Base-by-base conservation (phyloP, 2,888 invertebrate genomes). In the Thymelicus sylvestris region DNA sequence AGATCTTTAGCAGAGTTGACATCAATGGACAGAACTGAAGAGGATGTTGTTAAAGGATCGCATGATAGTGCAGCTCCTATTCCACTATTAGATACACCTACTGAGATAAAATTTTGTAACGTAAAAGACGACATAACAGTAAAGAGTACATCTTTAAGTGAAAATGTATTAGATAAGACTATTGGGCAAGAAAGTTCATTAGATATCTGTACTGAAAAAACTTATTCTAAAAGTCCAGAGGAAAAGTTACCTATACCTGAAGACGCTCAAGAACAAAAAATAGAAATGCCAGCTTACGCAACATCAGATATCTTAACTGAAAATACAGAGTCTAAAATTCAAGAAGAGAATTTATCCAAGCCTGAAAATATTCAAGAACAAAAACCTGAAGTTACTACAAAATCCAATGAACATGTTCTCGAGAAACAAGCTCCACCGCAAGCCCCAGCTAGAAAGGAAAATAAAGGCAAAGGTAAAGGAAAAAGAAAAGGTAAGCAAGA, bases 1-100 rank as follows among this genome's bases (percentile, higher is more conserved):
- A 86, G 84, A 73, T 92, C 93, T 24, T 80, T 93, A 73, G 92
- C 92, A 44, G 93, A 90, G 75, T 79, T 93, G 2, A 87, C 88
- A 6, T 80, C 86, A 13, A 82, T 90, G 59, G 91, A 93, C 77
- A 88, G 86, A 76, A 80, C 74, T 66, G 89, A 91, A 74, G 76
- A 80, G n/a, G 79, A 80, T 63, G 60, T 79, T 44, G 87, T 88
- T 72, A 83, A 82, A 67, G 74, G n/a, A n/a, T 39, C 59, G 8
- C 41, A n/a, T n/a, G 41, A 31, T 24, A 48, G 7, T 57, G 50
- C 10, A 39, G 39, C 24, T 48, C 38, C 59, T 48, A 47, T 19
- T 48, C 31, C 60, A 50, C 31, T 24, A 10, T 19, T 38, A 50
- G 66, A 12, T 15, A 48, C 57, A 19, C n/a, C 62, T 1, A 66